Evolutionary conservation across 2,888 invertebrate genomes (phyloP).

Genomic region (Terebella lapidaria): DNA sequence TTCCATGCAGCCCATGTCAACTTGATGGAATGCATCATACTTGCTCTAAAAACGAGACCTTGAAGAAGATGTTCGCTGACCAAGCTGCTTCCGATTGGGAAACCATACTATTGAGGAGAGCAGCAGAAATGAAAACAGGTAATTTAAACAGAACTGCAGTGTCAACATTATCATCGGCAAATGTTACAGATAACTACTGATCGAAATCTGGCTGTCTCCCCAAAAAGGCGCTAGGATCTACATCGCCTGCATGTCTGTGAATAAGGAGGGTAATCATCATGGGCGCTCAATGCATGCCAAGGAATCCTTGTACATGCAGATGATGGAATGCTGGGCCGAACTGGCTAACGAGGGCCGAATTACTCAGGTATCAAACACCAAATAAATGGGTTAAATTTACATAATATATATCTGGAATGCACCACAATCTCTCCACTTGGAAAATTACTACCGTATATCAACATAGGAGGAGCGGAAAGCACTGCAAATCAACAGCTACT

Average conservation of each 20-base stretch:
- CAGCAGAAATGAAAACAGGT: not conserved
- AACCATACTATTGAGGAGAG: not conserved
- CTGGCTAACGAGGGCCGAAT: slow-evolving; percentile 1
- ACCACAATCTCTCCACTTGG: too few relatives aligned
- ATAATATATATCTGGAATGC: too few relatives aligned
- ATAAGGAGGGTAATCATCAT: slow-evolving; percentile 8
- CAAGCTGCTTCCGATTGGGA: too few relatives aligned
- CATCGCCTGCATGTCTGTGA: slow-evolving; percentile 2
- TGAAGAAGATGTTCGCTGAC: not conserved
- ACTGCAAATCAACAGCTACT: too few relatives aligned
- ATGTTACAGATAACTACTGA: too few relatives aligned
- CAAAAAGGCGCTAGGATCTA: slow-evolving; percentile 9
- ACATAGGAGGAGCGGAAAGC: too few relatives aligned
- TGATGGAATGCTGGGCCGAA: slow-evolving; percentile 5
- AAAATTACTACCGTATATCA: not conserved
- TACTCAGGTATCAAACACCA: too few relatives aligned
- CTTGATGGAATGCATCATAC: not conserved
- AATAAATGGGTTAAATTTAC: too few relatives aligned
- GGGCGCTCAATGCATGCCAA: slow-evolving; percentile 1
- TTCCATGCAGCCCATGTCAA: too few relatives aligned
- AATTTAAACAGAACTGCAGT: too few relatives aligned
- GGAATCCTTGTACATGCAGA: slow-evolving; percentile 5
- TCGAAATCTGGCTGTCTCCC: too few relatives aligned
- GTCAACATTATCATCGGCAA: too few relatives aligned
- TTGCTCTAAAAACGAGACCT: not conserved